phyloP scores from a whole-genome alignment of 2,888 invertebrate species.

The Melitaea athalia region DNA sequence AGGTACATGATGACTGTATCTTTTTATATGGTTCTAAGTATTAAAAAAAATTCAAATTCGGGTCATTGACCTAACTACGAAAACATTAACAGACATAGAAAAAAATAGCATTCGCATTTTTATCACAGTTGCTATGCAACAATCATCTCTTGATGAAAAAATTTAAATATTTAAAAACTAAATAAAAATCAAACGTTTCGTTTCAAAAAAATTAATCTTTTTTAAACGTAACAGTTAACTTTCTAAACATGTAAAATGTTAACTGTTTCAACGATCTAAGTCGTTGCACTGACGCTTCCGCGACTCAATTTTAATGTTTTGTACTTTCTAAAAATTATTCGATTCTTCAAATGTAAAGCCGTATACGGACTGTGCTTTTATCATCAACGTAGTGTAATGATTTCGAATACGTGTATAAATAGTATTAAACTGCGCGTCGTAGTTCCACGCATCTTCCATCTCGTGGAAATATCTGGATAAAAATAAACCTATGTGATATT shows the following conservation, averaged over 20 bases:
- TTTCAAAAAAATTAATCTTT: conserved; percentile 5
- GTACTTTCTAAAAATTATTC: conserved; percentile 34
- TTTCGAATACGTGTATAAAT: too few species aligned
- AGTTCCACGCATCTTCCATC: too few species aligned
- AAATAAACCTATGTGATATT: too few species aligned
- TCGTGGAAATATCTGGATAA: too few species aligned
- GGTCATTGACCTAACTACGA: neutral
- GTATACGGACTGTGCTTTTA: neutral
- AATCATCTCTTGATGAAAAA: neutral
- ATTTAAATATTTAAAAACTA: neutral
- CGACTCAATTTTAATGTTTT: conserved; percentile 29
- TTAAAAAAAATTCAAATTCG: too few species aligned
- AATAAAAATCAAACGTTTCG: neutral
- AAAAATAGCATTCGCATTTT: too few species aligned
- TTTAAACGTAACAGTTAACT: conserved; percentile 23
- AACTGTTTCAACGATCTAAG: conserved; percentile 31
- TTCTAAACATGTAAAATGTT: conserved; percentile 35
- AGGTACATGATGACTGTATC: too few species aligned
- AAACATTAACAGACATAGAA: neutral
- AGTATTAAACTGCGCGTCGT: too few species aligned
- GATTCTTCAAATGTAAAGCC: conserved; percentile 15
- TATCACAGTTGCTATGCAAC: neutral
- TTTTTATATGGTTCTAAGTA: too few species aligned
- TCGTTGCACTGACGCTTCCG: conserved; percentile 33
- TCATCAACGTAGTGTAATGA: too few species aligned